Percentiles rank a stretch among this genome's conserved stretches.
Conservation (phyloP, 2,113 vertebrate genomes). For the Copsychus sechellarum region DNA sequence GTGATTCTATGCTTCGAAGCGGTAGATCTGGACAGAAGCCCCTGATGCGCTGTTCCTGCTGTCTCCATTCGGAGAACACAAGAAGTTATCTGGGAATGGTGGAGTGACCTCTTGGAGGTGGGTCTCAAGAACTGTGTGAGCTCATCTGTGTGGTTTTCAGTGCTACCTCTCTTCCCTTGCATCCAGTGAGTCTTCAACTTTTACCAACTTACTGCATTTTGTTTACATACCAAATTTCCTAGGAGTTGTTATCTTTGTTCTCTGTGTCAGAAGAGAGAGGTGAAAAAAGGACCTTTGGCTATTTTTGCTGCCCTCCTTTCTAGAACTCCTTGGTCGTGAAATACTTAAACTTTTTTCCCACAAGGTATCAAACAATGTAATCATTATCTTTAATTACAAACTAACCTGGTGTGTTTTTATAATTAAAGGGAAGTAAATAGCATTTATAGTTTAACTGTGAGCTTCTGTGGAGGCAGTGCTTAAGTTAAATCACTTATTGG, state of each 20-base stretch:
- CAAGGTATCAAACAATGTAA: constrained; percentile 43
- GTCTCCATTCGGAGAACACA: background rate
- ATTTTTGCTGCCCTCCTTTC: background rate
- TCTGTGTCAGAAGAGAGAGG: background rate
- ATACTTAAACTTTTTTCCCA: constrained; percentile 49
- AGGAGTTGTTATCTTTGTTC: background rate
- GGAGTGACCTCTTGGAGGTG: background rate
- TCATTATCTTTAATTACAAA: constrained; percentile 68
- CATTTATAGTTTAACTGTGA: constrained; percentile 27
- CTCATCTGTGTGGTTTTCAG: background rate
- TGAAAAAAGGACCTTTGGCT: background rate
- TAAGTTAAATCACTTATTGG: constrained; percentile 29
- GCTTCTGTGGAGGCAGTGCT: constrained; percentile 14
- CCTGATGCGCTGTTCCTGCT: background rate
- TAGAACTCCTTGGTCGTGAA: background rate
- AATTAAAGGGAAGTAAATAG: constrained; percentile 55
- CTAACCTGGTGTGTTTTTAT: constrained; percentile 17
- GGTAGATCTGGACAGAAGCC: background rate
- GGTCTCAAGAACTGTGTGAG: background rate
- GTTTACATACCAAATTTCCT: background rate
- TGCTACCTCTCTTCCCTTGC: background rate
- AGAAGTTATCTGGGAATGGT: background rate
- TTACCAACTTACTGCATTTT: background rate
- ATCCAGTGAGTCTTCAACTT: background rate
- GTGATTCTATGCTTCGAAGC: background rate